Base-by-base conservation (phyloP, 2,797 vertebrate species). In the Dicrostonyx torquatus region DNA sequence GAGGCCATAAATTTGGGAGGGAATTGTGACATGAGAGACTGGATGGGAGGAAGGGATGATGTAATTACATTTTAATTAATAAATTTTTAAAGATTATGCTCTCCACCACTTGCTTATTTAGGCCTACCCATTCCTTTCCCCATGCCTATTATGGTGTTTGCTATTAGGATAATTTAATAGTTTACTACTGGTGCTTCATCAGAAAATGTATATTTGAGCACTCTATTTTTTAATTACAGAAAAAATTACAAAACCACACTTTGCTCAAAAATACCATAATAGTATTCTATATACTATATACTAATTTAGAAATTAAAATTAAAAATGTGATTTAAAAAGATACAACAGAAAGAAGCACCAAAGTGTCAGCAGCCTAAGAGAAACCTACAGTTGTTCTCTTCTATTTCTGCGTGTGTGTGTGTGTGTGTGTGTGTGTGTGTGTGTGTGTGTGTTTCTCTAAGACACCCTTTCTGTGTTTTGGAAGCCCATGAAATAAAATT, bases 91-190 rank as follows among this genome's bases (percentile, higher is more conserved):
- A 31, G 34, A 24, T 37, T 64, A 18, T 70, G 9, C 8, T 37
- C 4, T 72, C 43, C 45, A 53, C 0, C 1, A 4, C 12, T 31
- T 13, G 3, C 20, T 53, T 64, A 29, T 78, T 87, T 55, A 64
- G 50, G n/a, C 5, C 15, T 13, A 73, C 3, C 66, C 7, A 64
- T 48, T 43, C 68, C 31, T 86, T 73, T 5, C 6, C 15, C 12
- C 2, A 26, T 68, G 22, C 45, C 77, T 87, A 37, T 40, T 26
- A 62, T 34, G 15, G 24, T 50, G 60, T 15, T 77, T 72, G 45
- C 93, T 87, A 80, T 76, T n/a, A 83, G 62, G 37, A 10, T 66
- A 70, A 77, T 60, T 76, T 93, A 77, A 58, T 68, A 84, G 13
- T n/a, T 43, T 87, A 78, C 17, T 82, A 77, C 50, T 24, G 40